Conservation (phyloP, 2,888 invertebrate genomes). For the Biston betularia region DNA sequence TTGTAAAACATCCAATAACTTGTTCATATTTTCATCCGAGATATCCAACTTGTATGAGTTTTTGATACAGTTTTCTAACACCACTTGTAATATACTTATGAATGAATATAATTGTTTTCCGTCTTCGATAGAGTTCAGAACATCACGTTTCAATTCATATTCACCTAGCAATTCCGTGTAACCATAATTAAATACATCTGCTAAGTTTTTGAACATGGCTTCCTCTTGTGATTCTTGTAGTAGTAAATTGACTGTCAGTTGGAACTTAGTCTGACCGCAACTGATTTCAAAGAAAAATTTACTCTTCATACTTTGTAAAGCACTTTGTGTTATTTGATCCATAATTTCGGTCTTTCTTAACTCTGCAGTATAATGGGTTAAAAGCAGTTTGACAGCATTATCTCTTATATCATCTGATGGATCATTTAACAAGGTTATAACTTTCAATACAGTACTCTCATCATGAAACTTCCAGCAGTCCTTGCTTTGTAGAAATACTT, state of each 20-base stretch:
- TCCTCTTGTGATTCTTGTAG: conserved; percentile 52
- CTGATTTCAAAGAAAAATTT: conserved; percentile 87
- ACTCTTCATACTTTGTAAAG: conserved; percentile 80
- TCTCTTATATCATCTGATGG: conserved; percentile 88
- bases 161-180: conserved; percentile 62
- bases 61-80: conserved; percentile 61
- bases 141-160: conserved; percentile 67
- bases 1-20: conserved; percentile 62
- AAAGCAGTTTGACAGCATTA: conserved; percentile 79
- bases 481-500: conserved; percentile 68
- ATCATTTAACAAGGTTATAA: conserved; percentile 84
- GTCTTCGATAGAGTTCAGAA: conserved; percentile 78
- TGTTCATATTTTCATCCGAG: conserved; percentile 47
- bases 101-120: conserved; percentile 84
- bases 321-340: conserved; percentile 68
- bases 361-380: conserved; percentile 75
- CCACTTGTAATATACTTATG: conserved; percentile 66
- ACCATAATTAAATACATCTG: conserved; percentile 68
- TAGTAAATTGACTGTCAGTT: conserved; percentile 76
- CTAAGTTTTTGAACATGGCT: conserved; percentile 57
- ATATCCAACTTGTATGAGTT: conserved; percentile 58
- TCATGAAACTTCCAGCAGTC: conserved; percentile 75
- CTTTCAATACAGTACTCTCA: conserved; percentile 67
- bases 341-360: conserved; percentile 56
- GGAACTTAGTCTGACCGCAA: conserved; percentile 86